These are phyloP conservation scores for Coronaproctus castanopsis DNA, from an alignment of 2,888 invertebrate species.

Conservation along the genomic window DNA sequence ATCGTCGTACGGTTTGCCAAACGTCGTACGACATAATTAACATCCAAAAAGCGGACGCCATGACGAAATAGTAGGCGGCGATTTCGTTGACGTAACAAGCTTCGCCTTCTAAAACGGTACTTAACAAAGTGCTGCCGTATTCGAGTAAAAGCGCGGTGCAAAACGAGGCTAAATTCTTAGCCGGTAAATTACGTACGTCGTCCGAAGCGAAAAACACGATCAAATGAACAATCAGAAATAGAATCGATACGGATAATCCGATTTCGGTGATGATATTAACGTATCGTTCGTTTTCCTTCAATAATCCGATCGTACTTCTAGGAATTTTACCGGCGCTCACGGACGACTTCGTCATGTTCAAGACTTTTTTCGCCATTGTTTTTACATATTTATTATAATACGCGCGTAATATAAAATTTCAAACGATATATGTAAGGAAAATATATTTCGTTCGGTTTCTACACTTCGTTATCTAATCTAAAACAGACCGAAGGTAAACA, in stretches of 20 bases:
- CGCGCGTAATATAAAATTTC: not conserved
- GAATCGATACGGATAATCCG: conserved; percentile 25
- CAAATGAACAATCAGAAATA: conserved; percentile 29
- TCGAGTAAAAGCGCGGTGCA: conserved; percentile 29
- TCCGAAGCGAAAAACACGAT: conserved; percentile 28
- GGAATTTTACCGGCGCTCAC: no score
- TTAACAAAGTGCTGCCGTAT: conserved; percentile 27
- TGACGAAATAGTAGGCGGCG: conserved; percentile 30
- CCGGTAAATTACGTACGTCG: conserved; percentile 31
- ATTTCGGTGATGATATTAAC: conserved; percentile 1
- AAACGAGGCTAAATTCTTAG: conserved; percentile 32
- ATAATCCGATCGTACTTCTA: no score
- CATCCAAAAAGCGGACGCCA: conserved; percentile 35
- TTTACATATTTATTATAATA: not conserved
- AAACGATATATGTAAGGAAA: not conserved
- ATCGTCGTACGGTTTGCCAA: conserved; percentile 28
- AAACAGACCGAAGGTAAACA: no score
- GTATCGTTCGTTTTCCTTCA: not conserved
- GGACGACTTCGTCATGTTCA: no score
- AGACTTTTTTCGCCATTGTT: not conserved
- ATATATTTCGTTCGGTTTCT: no score
- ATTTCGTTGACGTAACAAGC: conserved; percentile 28
- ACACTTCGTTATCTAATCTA: no score
- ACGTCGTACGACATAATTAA: conserved; percentile 32
- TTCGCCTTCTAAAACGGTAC: conserved; percentile 24